Percentiles rank a stretch among this genome's conserved stretches.
Conservation (phyloP, 2,888 invertebrate genomes). For the Patella pellucida region DNA sequence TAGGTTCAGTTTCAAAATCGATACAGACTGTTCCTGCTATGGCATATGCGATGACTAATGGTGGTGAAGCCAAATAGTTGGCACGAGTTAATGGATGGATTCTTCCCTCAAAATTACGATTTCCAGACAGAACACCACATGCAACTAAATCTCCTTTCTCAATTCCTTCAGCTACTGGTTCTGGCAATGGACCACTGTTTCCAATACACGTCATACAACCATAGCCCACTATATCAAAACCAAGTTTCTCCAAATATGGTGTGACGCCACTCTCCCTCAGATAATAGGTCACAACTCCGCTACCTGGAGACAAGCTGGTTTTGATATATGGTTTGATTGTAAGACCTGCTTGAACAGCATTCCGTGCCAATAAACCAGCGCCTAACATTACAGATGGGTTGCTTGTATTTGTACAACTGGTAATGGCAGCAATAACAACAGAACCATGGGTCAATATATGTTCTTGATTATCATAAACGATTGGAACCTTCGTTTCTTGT, state of each 20-base stretch:
- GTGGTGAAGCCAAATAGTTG: slow-evolving; percentile 97
- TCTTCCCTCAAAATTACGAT: slow-evolving; percentile 97
- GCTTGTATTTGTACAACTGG: slow-evolving; percentile 97
- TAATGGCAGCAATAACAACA: slow-evolving; percentile 97
- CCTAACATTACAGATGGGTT: slow-evolving; percentile 99
- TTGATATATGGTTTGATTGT: slow-evolving; percentile 93
- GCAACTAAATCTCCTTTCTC: slow-evolving; percentile 95
- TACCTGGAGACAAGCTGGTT: slow-evolving; percentile 95
- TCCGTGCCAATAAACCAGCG: slow-evolving; percentile 89
- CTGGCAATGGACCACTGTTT: slow-evolving; percentile 95
- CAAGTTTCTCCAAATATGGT: slow-evolving; percentile 86
- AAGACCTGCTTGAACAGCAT: slow-evolving; percentile 92
- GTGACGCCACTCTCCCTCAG: slow-evolving; percentile 91
- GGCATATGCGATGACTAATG: slow-evolving; percentile 97
- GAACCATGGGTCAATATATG: slow-evolving; percentile 89
- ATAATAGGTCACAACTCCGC: slow-evolving; percentile 94
- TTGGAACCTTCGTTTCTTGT: slow-evolving; percentile 77
- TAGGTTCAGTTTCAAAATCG: slow-evolving; percentile 91
- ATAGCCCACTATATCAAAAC: slow-evolving; percentile 97
- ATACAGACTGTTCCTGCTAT: slow-evolving; percentile 95
- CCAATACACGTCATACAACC: slow-evolving; percentile 99
- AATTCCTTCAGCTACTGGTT: slow-evolving; percentile 90
- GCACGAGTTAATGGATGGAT: slow-evolving; percentile 97
- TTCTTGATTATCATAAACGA: slow-evolving; percentile 85
- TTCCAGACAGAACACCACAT: slow-evolving; percentile 95